Evolutionary conservation across 2,113 vertebrate genomes (phyloP).

Genomic region (Eclectus roratus): DNA sequence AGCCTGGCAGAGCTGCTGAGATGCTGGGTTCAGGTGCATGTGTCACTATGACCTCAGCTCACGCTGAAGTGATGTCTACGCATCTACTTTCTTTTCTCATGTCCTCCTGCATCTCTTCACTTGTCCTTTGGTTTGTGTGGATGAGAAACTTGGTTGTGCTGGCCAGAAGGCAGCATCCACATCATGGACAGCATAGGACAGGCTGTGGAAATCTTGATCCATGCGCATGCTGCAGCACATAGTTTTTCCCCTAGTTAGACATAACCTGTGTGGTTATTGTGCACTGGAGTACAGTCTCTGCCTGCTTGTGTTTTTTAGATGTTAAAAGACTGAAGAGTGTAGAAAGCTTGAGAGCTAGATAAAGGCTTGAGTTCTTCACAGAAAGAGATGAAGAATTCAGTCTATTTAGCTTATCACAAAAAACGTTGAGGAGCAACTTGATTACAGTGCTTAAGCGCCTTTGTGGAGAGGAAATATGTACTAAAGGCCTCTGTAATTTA

Average conservation of each 20-base stretch:
- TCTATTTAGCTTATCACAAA: background rate
- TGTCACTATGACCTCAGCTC: background rate
- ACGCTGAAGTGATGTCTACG: background rate
- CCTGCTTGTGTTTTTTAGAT: background rate
- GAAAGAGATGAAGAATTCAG: background rate
- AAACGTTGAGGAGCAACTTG: background rate
- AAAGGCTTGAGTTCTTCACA: background rate
- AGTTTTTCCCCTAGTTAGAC: background rate
- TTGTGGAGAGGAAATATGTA: background rate
- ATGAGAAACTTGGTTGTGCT: background rate
- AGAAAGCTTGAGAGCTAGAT: background rate
- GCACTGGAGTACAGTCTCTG: background rate
- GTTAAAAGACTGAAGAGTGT: background rate
- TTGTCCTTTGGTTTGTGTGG: background rate
- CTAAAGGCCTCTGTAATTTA: background rate
- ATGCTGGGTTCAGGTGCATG: rapidly evolving
- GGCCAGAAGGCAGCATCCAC: background rate
- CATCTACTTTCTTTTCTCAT: background rate
- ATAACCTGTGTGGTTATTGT: background rate
- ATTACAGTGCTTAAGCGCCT: background rate
- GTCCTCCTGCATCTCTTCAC: background rate
- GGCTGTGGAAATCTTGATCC: background rate
- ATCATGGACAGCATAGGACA: background rate
- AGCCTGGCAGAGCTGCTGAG: background rate
- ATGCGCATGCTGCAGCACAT: background rate